Conservation (phyloP, 2,797 vertebrate species). For the Galagoides demidoff region DNA sequence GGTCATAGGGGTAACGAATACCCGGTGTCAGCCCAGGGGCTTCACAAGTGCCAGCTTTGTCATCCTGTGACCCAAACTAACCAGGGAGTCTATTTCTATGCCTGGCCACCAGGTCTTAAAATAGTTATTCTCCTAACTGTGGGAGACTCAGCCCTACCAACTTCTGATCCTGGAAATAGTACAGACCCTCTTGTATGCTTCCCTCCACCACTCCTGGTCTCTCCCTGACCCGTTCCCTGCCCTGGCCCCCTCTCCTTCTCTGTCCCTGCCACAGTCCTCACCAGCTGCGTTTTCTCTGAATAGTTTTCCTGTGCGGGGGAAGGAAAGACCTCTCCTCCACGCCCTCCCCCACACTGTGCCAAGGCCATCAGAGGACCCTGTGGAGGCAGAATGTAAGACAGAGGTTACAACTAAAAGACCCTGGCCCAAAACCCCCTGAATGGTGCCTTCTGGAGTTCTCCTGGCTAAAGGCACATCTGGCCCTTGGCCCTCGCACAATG, state of each 20-base stretch:
- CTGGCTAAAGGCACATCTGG: background rate
- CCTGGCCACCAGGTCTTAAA: background rate
- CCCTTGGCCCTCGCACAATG: background rate
- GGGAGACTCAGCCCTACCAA: background rate
- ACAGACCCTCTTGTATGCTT: background rate
- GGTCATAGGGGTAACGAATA: background rate
- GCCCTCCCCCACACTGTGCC: background rate
- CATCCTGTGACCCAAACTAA: background rate
- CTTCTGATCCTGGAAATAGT: background rate
- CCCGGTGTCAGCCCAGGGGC: background rate
- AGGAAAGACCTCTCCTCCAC: background rate
- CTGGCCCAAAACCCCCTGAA: background rate
- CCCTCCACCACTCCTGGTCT: background rate
- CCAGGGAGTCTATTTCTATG: background rate
- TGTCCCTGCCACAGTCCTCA: background rate
- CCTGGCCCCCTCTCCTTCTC: background rate
- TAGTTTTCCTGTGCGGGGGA: background rate
- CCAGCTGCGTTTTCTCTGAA: background rate
- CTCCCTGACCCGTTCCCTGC: background rate
- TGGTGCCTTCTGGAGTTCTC: background rate
- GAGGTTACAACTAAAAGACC: background rate
- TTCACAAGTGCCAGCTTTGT: background rate
- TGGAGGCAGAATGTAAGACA: background rate
- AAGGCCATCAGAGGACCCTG: background rate
- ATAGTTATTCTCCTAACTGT: constrained; percentile 25